These are phyloP conservation scores for Octomys mimax DNA, from an alignment of 2,797 vertebrate genomes.

Conservation along the genomic window DNA sequence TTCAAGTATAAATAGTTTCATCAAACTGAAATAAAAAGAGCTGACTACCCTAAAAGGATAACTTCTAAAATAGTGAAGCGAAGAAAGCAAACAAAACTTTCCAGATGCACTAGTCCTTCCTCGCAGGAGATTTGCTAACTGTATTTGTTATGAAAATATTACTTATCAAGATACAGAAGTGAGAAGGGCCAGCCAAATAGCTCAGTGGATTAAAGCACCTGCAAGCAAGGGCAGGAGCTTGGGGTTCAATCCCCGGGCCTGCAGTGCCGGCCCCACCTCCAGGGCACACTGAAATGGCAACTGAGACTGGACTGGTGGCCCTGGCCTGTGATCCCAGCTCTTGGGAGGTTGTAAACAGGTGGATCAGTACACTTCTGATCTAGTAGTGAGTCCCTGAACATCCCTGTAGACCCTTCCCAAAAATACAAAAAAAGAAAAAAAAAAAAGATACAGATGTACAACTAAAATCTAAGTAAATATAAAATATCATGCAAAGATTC, in stretches of 20 bases:
- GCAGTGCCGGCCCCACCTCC: no score
- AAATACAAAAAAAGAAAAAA: no score
- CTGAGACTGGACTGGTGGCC: no score
- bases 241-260: no score
- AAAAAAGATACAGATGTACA: neutral
- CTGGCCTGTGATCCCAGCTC: no score
- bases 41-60: neutral
- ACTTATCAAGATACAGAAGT: neutral
- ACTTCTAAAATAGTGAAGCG: neutral
- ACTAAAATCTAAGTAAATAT: conserved; percentile 20
- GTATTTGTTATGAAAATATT: neutral
- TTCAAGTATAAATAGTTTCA: conserved; percentile 32
- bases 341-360: no score
- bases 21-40: conserved; percentile 24
- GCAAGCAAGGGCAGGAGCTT: no score
- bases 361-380: no score
- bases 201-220: no score
- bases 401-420: no score
- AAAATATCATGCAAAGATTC: neutral
- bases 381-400: no score
- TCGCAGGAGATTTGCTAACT: neutral
- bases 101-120: neutral
- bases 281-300: no score
- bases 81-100: neutral
- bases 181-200: neutral